These are phyloP conservation scores for Gymnocephalus cernua DNA, from an alignment of 2,113 vertebrate genomes.

Conservation along the genomic window DNA sequence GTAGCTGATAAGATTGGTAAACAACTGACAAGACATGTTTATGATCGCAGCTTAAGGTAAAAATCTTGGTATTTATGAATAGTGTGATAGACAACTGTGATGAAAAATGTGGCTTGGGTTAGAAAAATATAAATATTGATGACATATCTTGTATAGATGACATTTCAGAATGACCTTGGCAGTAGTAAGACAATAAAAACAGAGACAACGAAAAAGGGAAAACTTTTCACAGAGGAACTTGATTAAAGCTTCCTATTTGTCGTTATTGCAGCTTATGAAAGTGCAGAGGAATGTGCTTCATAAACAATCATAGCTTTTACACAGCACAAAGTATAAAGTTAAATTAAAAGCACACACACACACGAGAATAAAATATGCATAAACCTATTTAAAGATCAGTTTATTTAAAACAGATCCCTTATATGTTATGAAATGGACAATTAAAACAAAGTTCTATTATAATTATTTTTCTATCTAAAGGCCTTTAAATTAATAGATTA, in stretches of 20 bases:
- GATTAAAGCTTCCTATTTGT: slow-evolving; percentile 20
- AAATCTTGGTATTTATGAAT: slow-evolving; percentile 18
- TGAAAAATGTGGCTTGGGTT: slow-evolving; percentile 11
- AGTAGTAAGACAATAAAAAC: background rate
- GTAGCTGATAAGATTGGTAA: background rate
- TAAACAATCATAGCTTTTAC: slow-evolving; percentile 57
- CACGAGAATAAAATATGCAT: slow-evolving; percentile 12
- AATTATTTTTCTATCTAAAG: slow-evolving; percentile 76
- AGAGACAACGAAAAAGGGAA: background rate
- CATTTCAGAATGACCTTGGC: background rate
- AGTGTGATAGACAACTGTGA: slow-evolving; percentile 3
- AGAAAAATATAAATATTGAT: slow-evolving; percentile 10
- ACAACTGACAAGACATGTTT: background rate
- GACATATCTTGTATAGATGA: background rate
- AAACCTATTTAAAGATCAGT: slow-evolving; percentile 28
- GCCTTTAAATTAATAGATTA: slow-evolving; percentile 41
- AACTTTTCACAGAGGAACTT: slow-evolving; percentile 6
- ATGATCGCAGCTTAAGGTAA: background rate
- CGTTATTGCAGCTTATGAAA: slow-evolving; percentile 11
- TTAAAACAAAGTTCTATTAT: slow-evolving; percentile 45
- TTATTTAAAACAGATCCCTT: slow-evolving; percentile 46
- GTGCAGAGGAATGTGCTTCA: slow-evolving; percentile 16
- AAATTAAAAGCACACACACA: slow-evolving; percentile 52
- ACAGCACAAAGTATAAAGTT: slow-evolving; percentile 46
- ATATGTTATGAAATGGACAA: slow-evolving; percentile 25